Conservation (phyloP, 2,113 vertebrate species). For the Pseudopodoces humilis region DNA sequence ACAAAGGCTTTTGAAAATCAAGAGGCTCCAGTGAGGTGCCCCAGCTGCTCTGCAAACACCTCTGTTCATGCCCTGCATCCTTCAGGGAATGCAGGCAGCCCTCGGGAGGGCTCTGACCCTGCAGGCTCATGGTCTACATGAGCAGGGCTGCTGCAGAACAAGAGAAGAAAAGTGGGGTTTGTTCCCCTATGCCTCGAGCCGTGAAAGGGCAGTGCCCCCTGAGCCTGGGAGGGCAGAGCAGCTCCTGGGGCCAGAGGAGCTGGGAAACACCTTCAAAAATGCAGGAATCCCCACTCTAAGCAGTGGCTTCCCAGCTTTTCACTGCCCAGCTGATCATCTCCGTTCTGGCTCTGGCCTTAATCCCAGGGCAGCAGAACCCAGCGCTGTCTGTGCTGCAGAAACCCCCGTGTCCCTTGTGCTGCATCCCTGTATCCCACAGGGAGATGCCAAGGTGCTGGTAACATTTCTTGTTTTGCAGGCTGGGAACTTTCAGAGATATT, state of each 20-base stretch:
- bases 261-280: neutral
- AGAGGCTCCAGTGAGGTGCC: neutral
- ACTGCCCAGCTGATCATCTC: neutral
- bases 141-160: neutral
- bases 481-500: neutral
- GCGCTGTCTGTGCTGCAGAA: rapidly evolving
- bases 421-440: rapidly evolving
- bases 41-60: neutral
- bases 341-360: rapidly evolving
- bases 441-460: neutral
- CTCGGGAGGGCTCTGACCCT: neutral
- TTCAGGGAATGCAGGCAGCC: neutral
- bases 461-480: neutral
- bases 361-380: neutral
- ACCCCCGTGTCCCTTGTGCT: rapidly evolving
- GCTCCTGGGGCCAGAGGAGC: neutral
- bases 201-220: rapidly evolving
- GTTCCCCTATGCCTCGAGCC: neutral
- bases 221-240: rapidly evolving
- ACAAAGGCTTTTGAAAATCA: neutral
- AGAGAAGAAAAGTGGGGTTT: neutral
- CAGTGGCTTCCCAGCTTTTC: neutral
- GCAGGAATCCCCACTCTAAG: rapidly evolving
- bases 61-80: neutral
- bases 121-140: rapidly evolving